phyloP scores from a whole-genome alignment of 1,140 invertebrate genomes.

The Pseudomyrmex sp. region DNA sequence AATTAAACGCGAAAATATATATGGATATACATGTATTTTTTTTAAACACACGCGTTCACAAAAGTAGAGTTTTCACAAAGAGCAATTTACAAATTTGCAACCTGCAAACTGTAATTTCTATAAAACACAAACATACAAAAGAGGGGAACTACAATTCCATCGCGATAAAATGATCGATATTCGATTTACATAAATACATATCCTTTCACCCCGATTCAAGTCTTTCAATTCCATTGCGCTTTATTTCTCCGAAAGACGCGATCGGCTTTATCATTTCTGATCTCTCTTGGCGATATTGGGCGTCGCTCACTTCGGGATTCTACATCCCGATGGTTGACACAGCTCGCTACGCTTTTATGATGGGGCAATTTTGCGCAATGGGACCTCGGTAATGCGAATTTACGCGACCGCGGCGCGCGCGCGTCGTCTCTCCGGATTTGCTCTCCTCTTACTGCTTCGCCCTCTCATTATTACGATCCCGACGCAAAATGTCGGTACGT shows the following conservation, averaged over 20 bases:
- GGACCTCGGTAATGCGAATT: constrained; percentile 70
- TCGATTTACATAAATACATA: constrained; percentile 42
- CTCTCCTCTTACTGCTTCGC: constrained; percentile 14
- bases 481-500: constrained; percentile 52
- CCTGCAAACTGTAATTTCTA: too few relatives aligned
- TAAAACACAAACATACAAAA: not conserved
- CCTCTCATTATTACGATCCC: constrained; percentile 61
- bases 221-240: constrained; percentile 47
- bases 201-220: not conserved
- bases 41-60: not conserved
- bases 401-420: constrained; percentile 49
- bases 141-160: not conserved
- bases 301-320: constrained; percentile 57
- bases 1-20: not conserved
- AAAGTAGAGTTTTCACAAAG: not conserved
- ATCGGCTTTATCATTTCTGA: constrained; percentile 63
- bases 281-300: constrained; percentile 59
- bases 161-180: constrained; percentile 33
- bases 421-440: constrained; percentile 31
- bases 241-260: constrained; percentile 49
- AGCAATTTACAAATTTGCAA: too few relatives aligned
- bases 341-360: constrained; percentile 68
- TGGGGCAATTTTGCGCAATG: constrained; percentile 67
- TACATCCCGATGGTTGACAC: constrained; percentile 71
- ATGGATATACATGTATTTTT: not conserved